Evolutionary conservation across 2,797 vertebrate genomes (phyloP), one percentile per base, ranked within the genome.

Genomic region (Apodemus agrarius): DNA sequence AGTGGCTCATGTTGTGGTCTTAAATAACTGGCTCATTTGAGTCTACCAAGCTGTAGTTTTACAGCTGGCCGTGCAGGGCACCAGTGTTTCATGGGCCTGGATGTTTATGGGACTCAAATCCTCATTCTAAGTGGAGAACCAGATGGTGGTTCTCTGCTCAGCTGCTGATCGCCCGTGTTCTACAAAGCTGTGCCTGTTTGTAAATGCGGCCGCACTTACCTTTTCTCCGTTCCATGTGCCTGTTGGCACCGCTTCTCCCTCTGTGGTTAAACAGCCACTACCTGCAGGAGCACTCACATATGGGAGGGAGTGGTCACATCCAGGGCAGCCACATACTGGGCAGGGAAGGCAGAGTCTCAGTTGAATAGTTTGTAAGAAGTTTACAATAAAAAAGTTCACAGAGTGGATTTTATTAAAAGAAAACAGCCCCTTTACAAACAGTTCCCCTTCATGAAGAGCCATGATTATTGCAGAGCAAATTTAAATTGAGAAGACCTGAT

Each of bases 261-360:
- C 95, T 91, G 83, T 94, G 94, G 96, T 97, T 96, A 95, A 95
- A 95, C 57, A 87, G 86, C 80, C 89, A 90, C 92, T 96, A 90
- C 94, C 80, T 97, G 80, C 89, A 97, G 93, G 49, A 95, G 89
- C 80, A 89, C 31, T 95, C 65, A 26, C n/a, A 85, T 75, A 69
- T 43, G 19, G 19, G 61, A 61, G 43, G 19, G 40, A 95, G 89
- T 46, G 83, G 34, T 96, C 65, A 8, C 29, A 85, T 78, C 83
- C n/a, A 67, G 61, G 40, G 89, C 59, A 89, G 31, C 96, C 76
- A 31, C 24, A 82, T 52, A 91, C 54, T 1, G 0, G 87, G 61
- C 29, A 11, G 52, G 87, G 78, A 88, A 96, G 89, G 81, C 95
- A 82, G 59, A 57, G 59, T 89, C 54, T 94, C 75, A 80, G 54